These are phyloP conservation scores for Phenacoccus solenopsis DNA, from an alignment of 1,140 invertebrate species.

Conservation along the genomic window DNA sequence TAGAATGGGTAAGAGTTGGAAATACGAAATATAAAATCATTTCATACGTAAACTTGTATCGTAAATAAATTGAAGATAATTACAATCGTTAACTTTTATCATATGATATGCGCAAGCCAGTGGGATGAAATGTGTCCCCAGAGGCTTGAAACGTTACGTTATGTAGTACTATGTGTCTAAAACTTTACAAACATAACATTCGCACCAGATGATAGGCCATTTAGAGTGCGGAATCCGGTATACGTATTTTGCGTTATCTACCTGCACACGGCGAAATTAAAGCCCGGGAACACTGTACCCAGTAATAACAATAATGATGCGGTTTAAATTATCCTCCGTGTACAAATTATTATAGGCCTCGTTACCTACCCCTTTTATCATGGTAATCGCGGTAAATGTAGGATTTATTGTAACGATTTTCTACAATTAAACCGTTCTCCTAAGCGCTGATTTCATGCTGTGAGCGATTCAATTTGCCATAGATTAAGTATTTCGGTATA, in stretches of 20 bases:
- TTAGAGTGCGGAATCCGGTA: neutral
- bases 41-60: neutral
- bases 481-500: too few relatives aligned
- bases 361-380: neutral
- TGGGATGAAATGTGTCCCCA: neutral
- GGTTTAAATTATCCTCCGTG: neutral
- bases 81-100: constrained; percentile 2
- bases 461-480: too few relatives aligned
- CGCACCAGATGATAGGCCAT: neutral
- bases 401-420: neutral
- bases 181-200: neutral
- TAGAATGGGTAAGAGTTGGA: too few relatives aligned
- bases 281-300: neutral
- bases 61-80: constrained; percentile 3
- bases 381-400: neutral
- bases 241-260: neutral
- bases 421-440: neutral
- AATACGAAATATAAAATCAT: too few relatives aligned
- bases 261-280: neutral
- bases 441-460: too few relatives aligned
- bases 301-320: neutral
- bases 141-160: neutral
- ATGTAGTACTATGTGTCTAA: neutral
- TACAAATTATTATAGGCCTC: constrained; percentile 2
- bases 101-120: neutral